Evolutionary conservation across 2,113 vertebrate genomes (phyloP).

Genomic region (Cryptotis parvus): DNA sequence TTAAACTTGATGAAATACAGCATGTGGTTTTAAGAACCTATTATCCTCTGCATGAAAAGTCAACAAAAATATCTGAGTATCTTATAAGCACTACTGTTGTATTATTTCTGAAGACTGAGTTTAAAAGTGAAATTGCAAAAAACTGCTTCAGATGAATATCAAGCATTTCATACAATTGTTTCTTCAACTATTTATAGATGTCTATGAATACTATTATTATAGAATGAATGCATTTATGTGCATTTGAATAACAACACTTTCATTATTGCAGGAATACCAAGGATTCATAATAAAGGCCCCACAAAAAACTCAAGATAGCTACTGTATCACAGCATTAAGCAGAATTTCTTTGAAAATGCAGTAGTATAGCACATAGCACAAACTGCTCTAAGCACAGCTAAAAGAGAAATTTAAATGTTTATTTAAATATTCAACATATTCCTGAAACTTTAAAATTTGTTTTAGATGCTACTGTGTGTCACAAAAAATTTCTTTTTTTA

Average conservation of each 20-base stretch:
- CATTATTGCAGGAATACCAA: slow-evolving; percentile 76
- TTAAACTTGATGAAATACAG: slow-evolving; percentile 62
- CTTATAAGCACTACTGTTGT: slow-evolving; percentile 10
- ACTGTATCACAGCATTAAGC: slow-evolving; percentile 68
- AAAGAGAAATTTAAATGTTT: slow-evolving; percentile 56
- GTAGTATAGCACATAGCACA: slow-evolving; percentile 51
- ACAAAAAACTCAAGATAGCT: slow-evolving; percentile 77
- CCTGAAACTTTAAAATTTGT: slow-evolving; percentile 45
- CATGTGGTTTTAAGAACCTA: slow-evolving; percentile 63
- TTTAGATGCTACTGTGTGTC: slow-evolving; percentile 27
- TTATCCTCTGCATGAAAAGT: slow-evolving; percentile 26
- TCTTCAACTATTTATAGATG: slow-evolving; percentile 84
- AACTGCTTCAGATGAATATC: slow-evolving; percentile 77
- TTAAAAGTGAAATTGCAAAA: slow-evolving; percentile 76
- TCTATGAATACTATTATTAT: slow-evolving; percentile 83
- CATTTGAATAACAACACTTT: slow-evolving; percentile 84
- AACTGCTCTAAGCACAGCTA: slow-evolving; percentile 35
- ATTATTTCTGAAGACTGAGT: slow-evolving; percentile 70
- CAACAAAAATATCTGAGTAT: slow-evolving; percentile 56
- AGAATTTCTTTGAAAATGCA: slow-evolving; percentile 80
- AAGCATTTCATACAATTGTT: slow-evolving; percentile 81
- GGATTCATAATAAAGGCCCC: slow-evolving; percentile 79
- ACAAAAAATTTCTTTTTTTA: slow-evolving; percentile 32
- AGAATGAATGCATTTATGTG: slow-evolving; percentile 76
- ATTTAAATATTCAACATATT: slow-evolving; percentile 14